Base-by-base conservation (phyloP, 2,113 vertebrate genomes). In the Cyanoramphus novaezelandiae region DNA sequence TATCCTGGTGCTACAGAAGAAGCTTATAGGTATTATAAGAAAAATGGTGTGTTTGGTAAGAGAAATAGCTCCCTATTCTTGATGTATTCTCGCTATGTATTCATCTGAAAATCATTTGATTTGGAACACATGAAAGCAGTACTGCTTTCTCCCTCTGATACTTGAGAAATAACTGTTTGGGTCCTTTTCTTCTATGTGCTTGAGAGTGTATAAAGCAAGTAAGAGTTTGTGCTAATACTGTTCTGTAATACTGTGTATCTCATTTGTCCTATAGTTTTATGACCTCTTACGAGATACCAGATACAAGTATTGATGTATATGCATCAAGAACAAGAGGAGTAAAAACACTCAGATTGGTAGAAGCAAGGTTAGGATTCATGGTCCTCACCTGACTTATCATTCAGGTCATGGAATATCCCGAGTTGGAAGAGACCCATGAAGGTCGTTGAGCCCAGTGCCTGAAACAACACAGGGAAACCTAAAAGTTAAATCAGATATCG, bases 21-120 rank as follows among this genome's bases (percentile, higher is more conserved):
- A 25, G 19, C 27, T 23, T 71, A 81, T 6, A 24, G 1, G 17
- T 3, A 74, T 37, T 92, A 91, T 60, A 63, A 91, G 69, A 84
- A 87, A 52, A 64, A 2, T 29, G 90, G 86, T 59, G 43, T 97
- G 86, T 98, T 98, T 87, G 98, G 98, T 98, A 98, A 98, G 97
- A 84, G 53, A 74, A 89, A 31, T 23, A 13, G n/a, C 27, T 41
- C 27, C n/a, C n/a, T 74, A 13, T 18, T 90, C 85, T 82, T 57
- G 10, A 19, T 74, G 17, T 77, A 25, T 63, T 78, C 13, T 68
- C 13, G 14, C 29, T 15, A 17, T 44, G 5, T 39, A 62, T 59
- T 90, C 79, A 41, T 23, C 60, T 65, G 33, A 71, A 62, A 67
- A 55, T 49, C 11, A 71, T 64, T 78, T 78, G 46, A 35, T 41